Conservation (phyloP, 2,797 vertebrate species). For the Hippopotamyrus pictus region DNA sequence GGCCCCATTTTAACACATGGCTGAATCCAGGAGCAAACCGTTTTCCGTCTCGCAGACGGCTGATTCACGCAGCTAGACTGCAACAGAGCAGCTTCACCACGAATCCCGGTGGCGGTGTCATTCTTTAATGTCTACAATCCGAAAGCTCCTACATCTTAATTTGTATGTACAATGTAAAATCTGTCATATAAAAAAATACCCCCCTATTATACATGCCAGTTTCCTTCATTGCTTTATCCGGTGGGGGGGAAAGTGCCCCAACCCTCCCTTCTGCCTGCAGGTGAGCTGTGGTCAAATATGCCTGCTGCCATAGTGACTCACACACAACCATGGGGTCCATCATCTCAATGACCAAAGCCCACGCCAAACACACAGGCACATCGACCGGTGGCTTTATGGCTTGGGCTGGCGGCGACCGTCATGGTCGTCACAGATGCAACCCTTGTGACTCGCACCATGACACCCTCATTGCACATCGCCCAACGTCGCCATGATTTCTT, state of each 20-base stretch:
- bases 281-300: not conserved
- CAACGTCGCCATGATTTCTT: not conserved
- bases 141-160: not conserved
- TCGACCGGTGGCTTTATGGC: not conserved
- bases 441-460: not conserved
- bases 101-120: not conserved
- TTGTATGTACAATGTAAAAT: slow-evolving; percentile 24
- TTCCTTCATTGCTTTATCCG: slow-evolving; percentile 5
- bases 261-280: not conserved
- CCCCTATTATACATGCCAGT: slow-evolving; percentile 12
- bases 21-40: not conserved
- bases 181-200: slow-evolving; percentile 20
- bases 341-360: not conserved
- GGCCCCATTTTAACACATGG: not conserved
- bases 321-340: not conserved
- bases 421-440: not conserved
- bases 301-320: not conserved
- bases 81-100: not conserved
- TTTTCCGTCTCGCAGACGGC: not conserved
- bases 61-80: not conserved
- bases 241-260: not conserved
- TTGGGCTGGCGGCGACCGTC: not conserved
- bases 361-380: not conserved
- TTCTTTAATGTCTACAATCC: slow-evolving; percentile 16
- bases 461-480: not conserved